A percentile compares a stretch with the other conserved stretches of the same genome.
Conservation (phyloP, 2,797 vertebrate genomes). For the Muscicapa comitata region DNA sequence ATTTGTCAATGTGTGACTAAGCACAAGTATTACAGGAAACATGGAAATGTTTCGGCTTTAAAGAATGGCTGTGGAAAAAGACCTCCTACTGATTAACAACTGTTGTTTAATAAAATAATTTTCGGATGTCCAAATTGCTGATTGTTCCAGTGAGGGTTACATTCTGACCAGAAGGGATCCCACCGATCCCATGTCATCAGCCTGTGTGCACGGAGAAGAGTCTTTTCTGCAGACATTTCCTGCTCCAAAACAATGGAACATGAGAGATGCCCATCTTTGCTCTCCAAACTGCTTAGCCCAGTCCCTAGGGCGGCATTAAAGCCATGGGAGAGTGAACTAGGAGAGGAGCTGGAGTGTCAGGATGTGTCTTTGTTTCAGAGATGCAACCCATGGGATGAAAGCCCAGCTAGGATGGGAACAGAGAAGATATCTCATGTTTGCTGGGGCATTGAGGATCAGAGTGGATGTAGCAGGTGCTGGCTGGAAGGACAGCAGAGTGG, state of each 20-base stretch:
- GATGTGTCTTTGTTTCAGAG: neutral
- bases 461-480: neutral
- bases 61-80: conserved; percentile 46
- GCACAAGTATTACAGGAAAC: conserved; percentile 60
- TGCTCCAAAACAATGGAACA: conserved; percentile 33
- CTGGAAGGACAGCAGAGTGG: neutral
- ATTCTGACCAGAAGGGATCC: conserved; percentile 46
- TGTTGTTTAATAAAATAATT: conserved; percentile 53
- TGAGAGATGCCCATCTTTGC: neutral
- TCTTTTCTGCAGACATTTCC: conserved; percentile 17
- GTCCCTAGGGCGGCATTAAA: neutral
- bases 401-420: neutral
- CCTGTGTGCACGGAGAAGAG: neutral
- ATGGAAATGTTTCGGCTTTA: conserved; percentile 46
- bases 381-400: neutral
- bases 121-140: conserved; percentile 47
- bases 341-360: neutral
- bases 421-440: neutral
- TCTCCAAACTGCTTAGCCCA: neutral
- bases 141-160: conserved; percentile 45
- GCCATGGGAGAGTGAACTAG: neutral
- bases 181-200: conserved; percentile 25
- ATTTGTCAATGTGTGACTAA: conserved; percentile 61
- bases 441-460: neutral
- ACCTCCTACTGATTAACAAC: conserved; percentile 56